phyloP scores from a whole-genome alignment of 2,113 vertebrate species.

The Grammomys dolichurus region DNA sequence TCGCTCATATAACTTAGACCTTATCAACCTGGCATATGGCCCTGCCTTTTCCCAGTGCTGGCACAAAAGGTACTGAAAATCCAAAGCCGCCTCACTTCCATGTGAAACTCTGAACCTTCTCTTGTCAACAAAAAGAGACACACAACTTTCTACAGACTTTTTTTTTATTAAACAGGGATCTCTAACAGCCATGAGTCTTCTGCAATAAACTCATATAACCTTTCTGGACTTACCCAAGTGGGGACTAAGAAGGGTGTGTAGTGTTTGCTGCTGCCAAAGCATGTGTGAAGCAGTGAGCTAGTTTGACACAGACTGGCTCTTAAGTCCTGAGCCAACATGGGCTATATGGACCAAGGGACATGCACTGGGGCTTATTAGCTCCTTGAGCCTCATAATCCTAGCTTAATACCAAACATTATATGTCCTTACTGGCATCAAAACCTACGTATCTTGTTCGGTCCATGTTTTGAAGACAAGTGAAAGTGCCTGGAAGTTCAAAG shows the following conservation, averaged over 20 bases:
- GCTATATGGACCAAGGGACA: background rate
- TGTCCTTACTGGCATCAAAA: background rate
- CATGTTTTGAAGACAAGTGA: background rate
- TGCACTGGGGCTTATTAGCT: background rate
- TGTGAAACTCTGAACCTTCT: slow-evolving; percentile 36
- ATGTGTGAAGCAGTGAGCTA: background rate
- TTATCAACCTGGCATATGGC: background rate
- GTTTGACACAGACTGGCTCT: background rate
- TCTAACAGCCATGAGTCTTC: background rate
- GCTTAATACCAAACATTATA: background rate
- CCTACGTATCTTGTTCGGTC: background rate
- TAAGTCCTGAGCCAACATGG: background rate
- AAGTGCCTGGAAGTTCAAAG: background rate
- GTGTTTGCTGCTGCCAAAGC: background rate
- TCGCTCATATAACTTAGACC: background rate
- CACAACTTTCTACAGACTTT: background rate
- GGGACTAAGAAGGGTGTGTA: background rate
- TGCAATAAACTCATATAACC: slow-evolving; percentile 11
- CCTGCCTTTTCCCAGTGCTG: background rate
- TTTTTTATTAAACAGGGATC: background rate
- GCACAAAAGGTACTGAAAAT: background rate
- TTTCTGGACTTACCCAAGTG: background rate
- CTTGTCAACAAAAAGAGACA: background rate
- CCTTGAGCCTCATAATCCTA: background rate
- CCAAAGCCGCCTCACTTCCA: background rate